Conservation (phyloP, 2,113 vertebrate genomes). For the Ammodytes marinus region DNA sequence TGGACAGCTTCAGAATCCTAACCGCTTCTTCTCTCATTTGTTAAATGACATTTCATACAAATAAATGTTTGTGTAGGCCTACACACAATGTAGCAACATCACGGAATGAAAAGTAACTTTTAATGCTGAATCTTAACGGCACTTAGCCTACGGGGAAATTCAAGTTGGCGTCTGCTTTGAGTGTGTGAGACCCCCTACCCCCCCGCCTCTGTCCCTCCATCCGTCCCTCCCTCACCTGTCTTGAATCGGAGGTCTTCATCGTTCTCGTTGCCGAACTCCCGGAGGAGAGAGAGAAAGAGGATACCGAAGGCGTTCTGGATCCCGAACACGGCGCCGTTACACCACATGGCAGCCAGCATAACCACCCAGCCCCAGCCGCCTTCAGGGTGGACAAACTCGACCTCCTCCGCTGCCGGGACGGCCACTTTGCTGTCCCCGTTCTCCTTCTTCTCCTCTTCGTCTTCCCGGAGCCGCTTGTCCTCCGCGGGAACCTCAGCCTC, state of each 20-base stretch:
- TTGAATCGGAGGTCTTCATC: conserved; percentile 89
- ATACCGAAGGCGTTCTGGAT: conserved; percentile 97
- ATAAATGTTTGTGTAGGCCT: background rate
- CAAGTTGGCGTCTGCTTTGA: background rate
- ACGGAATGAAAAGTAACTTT: background rate
- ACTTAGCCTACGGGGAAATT: background rate
- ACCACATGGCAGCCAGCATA: conserved; percentile 98
- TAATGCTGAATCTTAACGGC: background rate
- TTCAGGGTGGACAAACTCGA: conserved; percentile 87
- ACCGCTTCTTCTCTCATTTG: too few relatives aligned
- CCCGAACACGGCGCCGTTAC: conserved; percentile 96
- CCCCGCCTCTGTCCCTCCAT: background rate
- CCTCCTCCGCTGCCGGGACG: conserved; percentile 23
- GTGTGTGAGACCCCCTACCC: too few relatives aligned
- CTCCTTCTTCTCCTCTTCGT: conserved; percentile 53
- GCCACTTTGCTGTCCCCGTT: conserved; percentile 51
- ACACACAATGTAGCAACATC: background rate
- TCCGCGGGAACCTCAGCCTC: conserved; percentile 9
- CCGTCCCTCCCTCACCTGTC: conserved; percentile 87
- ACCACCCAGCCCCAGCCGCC: conserved; percentile 98
- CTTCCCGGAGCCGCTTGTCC: conserved; percentile 9
- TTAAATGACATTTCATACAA: background rate
- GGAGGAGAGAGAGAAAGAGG: conserved; percentile 89
- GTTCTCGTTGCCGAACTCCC: conserved; percentile 85
- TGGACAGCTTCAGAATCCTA: too few relatives aligned